These are phyloP conservation scores for Semotilus atromaculatus DNA, from an alignment of 2,797 vertebrate species.

Conservation along the genomic window DNA sequence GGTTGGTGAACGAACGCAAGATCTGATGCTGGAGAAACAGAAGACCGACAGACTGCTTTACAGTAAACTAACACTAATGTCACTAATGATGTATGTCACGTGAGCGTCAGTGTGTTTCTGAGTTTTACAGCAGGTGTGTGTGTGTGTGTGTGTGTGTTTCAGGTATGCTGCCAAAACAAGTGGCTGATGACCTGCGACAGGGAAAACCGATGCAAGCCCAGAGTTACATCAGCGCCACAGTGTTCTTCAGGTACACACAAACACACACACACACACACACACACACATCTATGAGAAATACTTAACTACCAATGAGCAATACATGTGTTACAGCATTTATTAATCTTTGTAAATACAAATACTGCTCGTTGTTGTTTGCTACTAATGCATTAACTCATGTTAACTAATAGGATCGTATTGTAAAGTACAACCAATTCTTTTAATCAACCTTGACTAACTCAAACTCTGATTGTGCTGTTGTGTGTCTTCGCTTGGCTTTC, in stretches of 20 bases:
- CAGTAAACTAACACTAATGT: constrained; percentile 71
- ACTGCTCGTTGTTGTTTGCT: not conserved
- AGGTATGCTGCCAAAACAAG: constrained; percentile 87
- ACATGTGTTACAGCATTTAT: not conserved
- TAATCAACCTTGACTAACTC: not conserved
- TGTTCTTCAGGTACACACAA: constrained; percentile 85
- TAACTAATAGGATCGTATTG: not conserved
- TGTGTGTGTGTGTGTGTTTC: constrained; percentile 48
- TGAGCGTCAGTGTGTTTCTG: not conserved
- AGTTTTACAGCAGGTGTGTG: constrained; percentile 19
- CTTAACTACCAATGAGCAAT: too few species aligned
- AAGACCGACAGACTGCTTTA: constrained; percentile 85
- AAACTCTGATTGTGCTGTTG: not conserved
- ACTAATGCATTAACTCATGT: not conserved
- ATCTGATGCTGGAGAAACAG: constrained; percentile 88
- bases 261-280: not conserved
- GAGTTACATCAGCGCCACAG: constrained; percentile 84
- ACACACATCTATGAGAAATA: too few species aligned
- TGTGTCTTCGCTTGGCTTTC: not conserved
- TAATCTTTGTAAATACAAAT: not conserved
- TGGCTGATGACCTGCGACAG: constrained; percentile 85
- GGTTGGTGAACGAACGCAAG: constrained; percentile 85
- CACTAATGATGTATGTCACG: too few species aligned
- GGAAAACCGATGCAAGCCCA: constrained; percentile 80
- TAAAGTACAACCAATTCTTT: not conserved